A percentile compares a stretch with the other conserved stretches of the same genome.
Conservation (phyloP, 2,888 invertebrate genomes). For the Microctonus hyperodae region DNA sequence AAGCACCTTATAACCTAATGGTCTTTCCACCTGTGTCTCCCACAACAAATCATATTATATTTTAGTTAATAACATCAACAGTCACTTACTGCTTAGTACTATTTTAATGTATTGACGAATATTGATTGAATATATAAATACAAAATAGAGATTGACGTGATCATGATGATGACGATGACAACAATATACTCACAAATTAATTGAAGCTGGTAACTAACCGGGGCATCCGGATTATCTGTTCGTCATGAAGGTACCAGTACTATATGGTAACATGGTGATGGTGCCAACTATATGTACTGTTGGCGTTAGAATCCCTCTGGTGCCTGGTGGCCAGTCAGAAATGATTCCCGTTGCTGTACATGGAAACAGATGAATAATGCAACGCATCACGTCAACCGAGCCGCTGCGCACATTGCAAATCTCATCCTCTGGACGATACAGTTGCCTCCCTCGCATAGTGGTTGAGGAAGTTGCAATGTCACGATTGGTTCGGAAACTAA, state of each 20-base stretch:
- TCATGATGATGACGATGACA: background rate
- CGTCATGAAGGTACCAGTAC: background rate
- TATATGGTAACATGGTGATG: constrained; percentile 15
- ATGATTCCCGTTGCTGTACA: constrained; percentile 51
- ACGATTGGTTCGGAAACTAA: constrained; percentile 40
- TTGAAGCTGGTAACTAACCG: constrained; percentile 46
- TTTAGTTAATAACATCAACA: background rate
- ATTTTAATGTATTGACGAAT: background rate
- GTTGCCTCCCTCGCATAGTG: constrained; percentile 23
- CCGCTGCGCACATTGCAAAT: constrained; percentile 51
- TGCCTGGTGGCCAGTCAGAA: constrained; percentile 43
- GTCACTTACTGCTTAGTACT: no score
- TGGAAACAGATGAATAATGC: constrained; percentile 58
- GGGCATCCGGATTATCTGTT: constrained; percentile 4
- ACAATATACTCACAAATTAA: constrained; percentile 36
- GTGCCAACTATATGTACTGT: constrained; percentile 8
- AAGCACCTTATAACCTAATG: constrained; percentile 43
- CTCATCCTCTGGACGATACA: constrained; percentile 50
- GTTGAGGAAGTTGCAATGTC: constrained; percentile 36
- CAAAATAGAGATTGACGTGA: background rate
- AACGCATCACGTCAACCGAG: constrained; percentile 56
- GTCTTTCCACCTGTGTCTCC: constrained; percentile 35
- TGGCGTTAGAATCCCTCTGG: constrained; percentile 42
- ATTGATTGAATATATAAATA: background rate
- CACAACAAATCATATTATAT: constrained; percentile 7